Evolutionary conservation across 2,888 invertebrate genomes (phyloP).

Genomic region (Cephus nigrinus): DNA sequence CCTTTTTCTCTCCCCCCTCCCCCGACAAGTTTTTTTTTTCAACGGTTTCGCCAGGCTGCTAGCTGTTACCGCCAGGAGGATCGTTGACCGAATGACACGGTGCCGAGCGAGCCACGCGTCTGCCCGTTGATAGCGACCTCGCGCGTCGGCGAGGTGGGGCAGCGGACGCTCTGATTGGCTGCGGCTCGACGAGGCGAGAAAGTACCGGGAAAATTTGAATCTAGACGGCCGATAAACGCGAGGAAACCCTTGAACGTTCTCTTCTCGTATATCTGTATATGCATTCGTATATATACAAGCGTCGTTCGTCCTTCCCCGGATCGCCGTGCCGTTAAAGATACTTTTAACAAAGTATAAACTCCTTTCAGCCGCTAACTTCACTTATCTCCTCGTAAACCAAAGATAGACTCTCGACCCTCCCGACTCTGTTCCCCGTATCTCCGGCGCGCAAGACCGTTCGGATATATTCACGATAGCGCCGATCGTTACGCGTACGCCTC

Average conservation of each 20-base stretch:
- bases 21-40: background rate
- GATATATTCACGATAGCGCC: background rate
- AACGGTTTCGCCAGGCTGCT: background rate
- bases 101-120: background rate
- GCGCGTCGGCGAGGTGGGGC: background rate
- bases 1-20: background rate
- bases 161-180: background rate
- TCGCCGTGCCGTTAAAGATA: background rate
- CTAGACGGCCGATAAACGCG: background rate
- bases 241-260: background rate
- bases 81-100: conserved; percentile 17
- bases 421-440: background rate
- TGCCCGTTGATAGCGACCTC: conserved; percentile 17
- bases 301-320: too few species aligned
- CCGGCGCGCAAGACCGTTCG: background rate
- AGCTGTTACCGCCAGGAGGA: conserved; percentile 6
- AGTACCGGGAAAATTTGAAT: background rate
- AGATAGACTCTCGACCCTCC: background rate
- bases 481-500: background rate
- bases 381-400: background rate
- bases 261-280: background rate
- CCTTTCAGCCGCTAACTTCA: background rate
- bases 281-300: background rate
- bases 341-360: background rate
- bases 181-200: background rate